A percentile compares a stretch with the other conserved stretches of the same genome.
phyloP scores from a whole-genome alignment of 2,888 invertebrate genomes.

The Pheosia gnoma region DNA sequence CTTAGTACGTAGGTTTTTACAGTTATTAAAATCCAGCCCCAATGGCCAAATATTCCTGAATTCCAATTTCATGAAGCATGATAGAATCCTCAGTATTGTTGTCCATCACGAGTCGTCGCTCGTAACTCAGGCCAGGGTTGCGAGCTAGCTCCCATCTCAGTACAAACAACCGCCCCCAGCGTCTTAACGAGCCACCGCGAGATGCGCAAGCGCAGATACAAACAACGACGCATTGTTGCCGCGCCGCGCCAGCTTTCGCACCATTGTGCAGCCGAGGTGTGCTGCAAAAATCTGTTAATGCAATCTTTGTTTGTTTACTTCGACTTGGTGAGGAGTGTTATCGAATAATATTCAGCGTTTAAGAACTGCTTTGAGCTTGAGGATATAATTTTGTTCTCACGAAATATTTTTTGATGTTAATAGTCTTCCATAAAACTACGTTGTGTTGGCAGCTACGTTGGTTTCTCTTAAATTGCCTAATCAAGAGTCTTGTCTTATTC shows the following conservation, averaged over 20 bases:
- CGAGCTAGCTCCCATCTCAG: constrained; percentile 62
- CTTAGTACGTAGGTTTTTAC: no score
- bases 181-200: constrained; percentile 76
- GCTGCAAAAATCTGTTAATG: constrained; percentile 67
- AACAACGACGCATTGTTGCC: constrained; percentile 77
- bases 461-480: no score
- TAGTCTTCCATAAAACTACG: neutral
- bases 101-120: constrained; percentile 53
- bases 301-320: constrained; percentile 81
- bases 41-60: neutral
- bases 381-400: constrained; percentile 1
- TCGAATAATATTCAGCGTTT: constrained; percentile 34
- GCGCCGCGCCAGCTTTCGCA: constrained; percentile 81
- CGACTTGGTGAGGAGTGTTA: constrained; percentile 57
- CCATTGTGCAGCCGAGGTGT: constrained; percentile 76
- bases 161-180: constrained; percentile 75
- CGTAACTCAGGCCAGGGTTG: constrained; percentile 47
- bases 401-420: neutral
- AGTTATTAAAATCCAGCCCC: no score
- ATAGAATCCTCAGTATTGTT: constrained; percentile 43
- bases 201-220: constrained; percentile 76
- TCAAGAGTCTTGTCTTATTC: no score
- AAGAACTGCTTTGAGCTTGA: neutral
- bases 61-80: constrained; percentile 13
- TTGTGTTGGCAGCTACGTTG: no score